Evolutionary conservation across 1,140 invertebrate species (phyloP).

Genomic region (Conopomorpha cramerella): DNA sequence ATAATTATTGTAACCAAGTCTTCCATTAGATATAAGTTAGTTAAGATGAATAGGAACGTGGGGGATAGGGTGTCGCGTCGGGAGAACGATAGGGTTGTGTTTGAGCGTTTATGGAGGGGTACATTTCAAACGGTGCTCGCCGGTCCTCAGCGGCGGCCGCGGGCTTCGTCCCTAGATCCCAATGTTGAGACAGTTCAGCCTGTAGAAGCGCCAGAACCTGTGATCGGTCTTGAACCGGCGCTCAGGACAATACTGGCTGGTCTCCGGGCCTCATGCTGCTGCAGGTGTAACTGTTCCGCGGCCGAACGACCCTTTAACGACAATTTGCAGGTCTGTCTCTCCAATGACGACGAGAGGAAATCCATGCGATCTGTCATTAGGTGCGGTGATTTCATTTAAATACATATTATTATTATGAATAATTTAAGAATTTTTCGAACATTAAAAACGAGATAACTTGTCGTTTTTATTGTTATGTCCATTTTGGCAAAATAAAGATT

Average conservation of each 20-base stretch:
- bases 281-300: constrained; percentile 29
- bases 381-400: no score
- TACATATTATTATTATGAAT: no score
- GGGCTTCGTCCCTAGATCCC: constrained; percentile 55
- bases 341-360: constrained; percentile 52
- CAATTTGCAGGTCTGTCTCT: constrained; percentile 62
- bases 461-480: no score
- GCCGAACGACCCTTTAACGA: constrained; percentile 34
- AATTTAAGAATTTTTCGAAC: no score
- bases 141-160: constrained; percentile 29
- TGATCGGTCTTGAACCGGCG: constrained; percentile 37
- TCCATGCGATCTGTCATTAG: constrained; percentile 67
- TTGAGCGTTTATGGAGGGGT: constrained; percentile 67
- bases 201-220: constrained; percentile 12
- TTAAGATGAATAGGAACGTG: constrained; percentile 26
- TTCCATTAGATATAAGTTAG: constrained; percentile 47
- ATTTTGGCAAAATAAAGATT: no score
- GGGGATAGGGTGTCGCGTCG: constrained; percentile 37
- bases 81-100: constrained; percentile 61
- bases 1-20: no score
- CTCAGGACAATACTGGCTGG: constrained; percentile 38
- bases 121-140: constrained; percentile 59
- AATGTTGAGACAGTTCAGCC: constrained; percentile 16
- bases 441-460: no score
- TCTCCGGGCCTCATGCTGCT: constrained; percentile 42